A percentile compares a stretch with the other conserved stretches of the same genome.
These are phyloP conservation scores for Cataglyphis cursor DNA, from an alignment of 2,888 invertebrate species.

Conservation along the genomic window DNA sequence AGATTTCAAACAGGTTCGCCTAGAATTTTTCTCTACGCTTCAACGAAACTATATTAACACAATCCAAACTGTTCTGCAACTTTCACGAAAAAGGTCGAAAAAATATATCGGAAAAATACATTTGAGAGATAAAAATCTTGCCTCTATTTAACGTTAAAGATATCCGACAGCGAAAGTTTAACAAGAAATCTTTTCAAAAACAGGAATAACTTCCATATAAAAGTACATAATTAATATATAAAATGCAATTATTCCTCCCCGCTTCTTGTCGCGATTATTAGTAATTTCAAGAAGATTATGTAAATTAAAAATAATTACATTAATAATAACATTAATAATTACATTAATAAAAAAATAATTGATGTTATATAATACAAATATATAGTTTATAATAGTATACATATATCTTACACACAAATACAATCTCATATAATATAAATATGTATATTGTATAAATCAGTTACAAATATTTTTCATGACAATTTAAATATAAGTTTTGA, in stretches of 20 bases:
- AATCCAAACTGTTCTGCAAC: not conserved
- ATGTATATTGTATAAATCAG: not conserved
- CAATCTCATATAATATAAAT: not conserved
- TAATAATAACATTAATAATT: too few species aligned
- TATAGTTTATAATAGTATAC: not conserved
- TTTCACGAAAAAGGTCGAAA: constrained; percentile 24
- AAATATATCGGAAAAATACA: not conserved
- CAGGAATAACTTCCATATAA: not conserved
- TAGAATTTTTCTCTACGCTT: constrained; percentile 3
- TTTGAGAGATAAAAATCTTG: constrained; percentile 1
- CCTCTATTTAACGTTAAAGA: not conserved
- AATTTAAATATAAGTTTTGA: not conserved
- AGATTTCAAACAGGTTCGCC: constrained; percentile 26
- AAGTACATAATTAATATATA: constrained; percentile 1
- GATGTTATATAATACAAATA: not conserved
- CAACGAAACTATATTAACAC: constrained; percentile 2
- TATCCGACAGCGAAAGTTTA: not conserved
- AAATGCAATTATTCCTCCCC: not conserved
- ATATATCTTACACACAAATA: not conserved
- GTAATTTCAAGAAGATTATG: not conserved
- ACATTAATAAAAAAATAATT: not conserved
- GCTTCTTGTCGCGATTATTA: not conserved
- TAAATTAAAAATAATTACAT: constrained; percentile 9
- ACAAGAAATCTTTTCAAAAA: not conserved
- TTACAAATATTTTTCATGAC: not conserved